These are phyloP conservation scores for Microctenopoma stevenorrisi DNA, from an alignment of 2,797 vertebrate species.

Conservation along the genomic window DNA sequence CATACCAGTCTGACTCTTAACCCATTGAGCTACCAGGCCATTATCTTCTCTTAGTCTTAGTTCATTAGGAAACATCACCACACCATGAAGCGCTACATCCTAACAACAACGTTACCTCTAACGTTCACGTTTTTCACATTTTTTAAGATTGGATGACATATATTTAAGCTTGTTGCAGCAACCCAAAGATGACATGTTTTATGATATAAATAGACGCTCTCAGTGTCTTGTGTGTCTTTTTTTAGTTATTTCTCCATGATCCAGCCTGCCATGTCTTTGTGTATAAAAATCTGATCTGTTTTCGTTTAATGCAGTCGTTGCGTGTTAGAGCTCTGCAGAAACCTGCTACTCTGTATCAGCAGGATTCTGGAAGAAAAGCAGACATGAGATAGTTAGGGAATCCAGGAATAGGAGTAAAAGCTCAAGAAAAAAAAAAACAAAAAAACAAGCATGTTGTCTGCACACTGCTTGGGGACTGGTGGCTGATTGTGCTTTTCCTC, in stretches of 20 bases:
- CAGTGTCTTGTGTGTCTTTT: neutral
- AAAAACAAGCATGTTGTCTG: slow-evolving; percentile 55
- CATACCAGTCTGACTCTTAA: no score
- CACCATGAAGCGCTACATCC: neutral
- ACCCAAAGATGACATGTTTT: neutral
- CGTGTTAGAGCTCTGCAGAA: slow-evolving; percentile 30
- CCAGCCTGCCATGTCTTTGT: neutral
- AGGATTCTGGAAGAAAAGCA: slow-evolving; percentile 36
- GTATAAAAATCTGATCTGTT: slow-evolving; percentile 17
- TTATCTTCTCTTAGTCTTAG: slow-evolving; percentile 14
- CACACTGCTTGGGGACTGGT: slow-evolving; percentile 68
- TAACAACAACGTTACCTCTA: neutral
- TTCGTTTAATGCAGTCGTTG: slow-evolving; percentile 19
- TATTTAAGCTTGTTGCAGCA: neutral
- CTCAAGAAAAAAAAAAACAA: slow-evolving; percentile 41
- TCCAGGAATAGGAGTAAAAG: slow-evolving; percentile 50
- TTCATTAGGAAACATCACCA: slow-evolving; percentile 31
- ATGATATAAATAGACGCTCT: slow-evolving; percentile 14
- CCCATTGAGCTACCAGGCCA: no score
- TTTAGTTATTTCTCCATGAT: slow-evolving; percentile 6
- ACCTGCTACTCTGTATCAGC: slow-evolving; percentile 41
- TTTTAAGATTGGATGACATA: neutral
- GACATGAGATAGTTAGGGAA: slow-evolving; percentile 39
- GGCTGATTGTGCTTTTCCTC: slow-evolving; percentile 82
- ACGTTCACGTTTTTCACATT: neutral